Evolutionary conservation across 2,888 invertebrate species (phyloP).

Genomic region (Leptinotarsa juncta): DNA sequence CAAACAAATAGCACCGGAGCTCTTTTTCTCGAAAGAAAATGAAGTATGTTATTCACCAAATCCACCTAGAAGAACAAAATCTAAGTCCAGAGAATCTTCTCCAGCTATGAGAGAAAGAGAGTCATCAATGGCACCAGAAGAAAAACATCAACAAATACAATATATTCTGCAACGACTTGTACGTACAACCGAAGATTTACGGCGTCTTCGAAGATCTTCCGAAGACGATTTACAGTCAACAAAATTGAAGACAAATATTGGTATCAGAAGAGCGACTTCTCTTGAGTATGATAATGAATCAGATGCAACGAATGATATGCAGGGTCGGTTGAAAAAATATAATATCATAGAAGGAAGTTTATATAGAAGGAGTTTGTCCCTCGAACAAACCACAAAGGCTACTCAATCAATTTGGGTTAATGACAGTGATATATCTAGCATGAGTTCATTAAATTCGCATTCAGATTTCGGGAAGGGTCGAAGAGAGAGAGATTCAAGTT

Average conservation of each 20-base stretch:
- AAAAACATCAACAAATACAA: conserved; percentile 61
- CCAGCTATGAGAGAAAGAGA: conserved; percentile 70
- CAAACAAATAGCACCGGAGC: conserved; percentile 81
- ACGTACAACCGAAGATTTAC: conserved; percentile 77
- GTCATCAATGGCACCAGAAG: conserved; percentile 66
- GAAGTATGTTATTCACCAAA: conserved; percentile 73
- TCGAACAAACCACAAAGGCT: conserved; percentile 74
- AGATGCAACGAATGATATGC: conserved; percentile 46
- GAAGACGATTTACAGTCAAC: conserved; percentile 70
- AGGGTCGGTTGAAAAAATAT: conserved; percentile 47
- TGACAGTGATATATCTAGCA: conserved; percentile 85
- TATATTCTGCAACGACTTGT: conserved; percentile 73
- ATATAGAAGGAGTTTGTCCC: conserved; percentile 77
- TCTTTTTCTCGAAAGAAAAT: conserved; percentile 68
- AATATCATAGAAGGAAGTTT: conserved; percentile 66
- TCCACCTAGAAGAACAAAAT: conserved; percentile 77
- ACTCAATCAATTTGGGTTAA: conserved; percentile 84
- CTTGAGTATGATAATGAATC: conserved; percentile 73
- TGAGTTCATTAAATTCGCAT: conserved; percentile 74
- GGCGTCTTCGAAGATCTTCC: conserved; percentile 66
- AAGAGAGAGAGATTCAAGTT: conserved; percentile 78
- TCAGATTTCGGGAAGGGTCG: conserved; percentile 70
- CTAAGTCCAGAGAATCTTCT: conserved; percentile 79
- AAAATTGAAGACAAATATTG: conserved; percentile 62
- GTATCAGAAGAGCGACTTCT: conserved; percentile 69